Evolutionary conservation across 1,140 invertebrate genomes (phyloP), one percentile per base, ranked within the genome.

Genomic region (Acyrthosiphon pisum): DNA sequence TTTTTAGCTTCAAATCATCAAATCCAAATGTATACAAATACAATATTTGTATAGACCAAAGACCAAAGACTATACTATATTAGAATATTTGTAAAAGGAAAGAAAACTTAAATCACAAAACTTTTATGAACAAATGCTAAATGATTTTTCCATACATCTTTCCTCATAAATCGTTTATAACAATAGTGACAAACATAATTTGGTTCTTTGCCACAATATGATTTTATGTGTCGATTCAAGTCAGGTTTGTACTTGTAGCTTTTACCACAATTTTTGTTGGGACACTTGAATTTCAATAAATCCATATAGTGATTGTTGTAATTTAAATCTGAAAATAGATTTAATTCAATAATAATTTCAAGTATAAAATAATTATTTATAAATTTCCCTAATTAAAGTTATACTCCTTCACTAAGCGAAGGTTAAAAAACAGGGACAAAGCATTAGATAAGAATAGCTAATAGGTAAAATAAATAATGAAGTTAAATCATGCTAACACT

Each of bases 191-290:
- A 95, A 4, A 94, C 94, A 91, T 95, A 95, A 93, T 95, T 94
- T 23, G 95, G 95, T 53, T 94, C 93, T 83, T 97, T 96, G 88
- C 96, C 96, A 94, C 96, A 96, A 94, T 96, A 95, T 94, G 95
- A 95, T 93, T 95, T 95, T 94, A 95, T 95, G 94, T 96, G 96
- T 93, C 96, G 94, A 48, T 95, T 96, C n/a, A 96, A 94, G 48
- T 95, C 94, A 46, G 93, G 91, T 91, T 94, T 94, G 76, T 94
- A 94, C 56, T 94, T 94, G 53, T 94, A 94, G 35, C 96, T 96
- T 53, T 93, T 94, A 30, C 18, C 11, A 88, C 94, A 94, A 56
- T 93, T 93, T 44, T 60, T 4, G 37, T 93, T 93, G 9, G 93
- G 93, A 76, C 93, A 94, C 22, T 41, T 56, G n/a, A 90, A 93